Evolutionary conservation across 2,113 vertebrate species (phyloP).

Genomic region (Tragulus kanchil): DNA sequence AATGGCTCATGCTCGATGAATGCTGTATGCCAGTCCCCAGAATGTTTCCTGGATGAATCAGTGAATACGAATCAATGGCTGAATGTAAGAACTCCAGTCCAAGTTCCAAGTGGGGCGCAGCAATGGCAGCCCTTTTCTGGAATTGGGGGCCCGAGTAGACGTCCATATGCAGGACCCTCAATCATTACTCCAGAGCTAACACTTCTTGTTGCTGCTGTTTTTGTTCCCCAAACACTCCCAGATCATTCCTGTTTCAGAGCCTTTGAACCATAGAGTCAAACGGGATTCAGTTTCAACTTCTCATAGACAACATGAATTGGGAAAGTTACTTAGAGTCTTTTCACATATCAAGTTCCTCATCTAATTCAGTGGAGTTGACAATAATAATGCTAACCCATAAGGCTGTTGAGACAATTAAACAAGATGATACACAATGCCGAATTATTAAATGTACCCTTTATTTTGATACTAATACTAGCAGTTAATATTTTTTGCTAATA

Average conservation of each 20-base stretch:
- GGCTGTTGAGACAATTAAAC: background rate
- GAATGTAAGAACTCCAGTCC: background rate
- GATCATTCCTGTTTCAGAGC: background rate
- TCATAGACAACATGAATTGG: background rate
- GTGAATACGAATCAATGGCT: background rate
- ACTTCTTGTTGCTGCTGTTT: background rate
- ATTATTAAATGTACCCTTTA: background rate
- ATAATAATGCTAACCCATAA: background rate
- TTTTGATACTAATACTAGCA: background rate
- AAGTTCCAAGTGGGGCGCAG: background rate
- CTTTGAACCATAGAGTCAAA: background rate
- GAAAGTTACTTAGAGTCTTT: background rate
- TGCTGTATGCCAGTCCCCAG: background rate
- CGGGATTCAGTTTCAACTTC: background rate
- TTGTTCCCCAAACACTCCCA: background rate
- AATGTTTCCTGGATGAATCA: background rate
- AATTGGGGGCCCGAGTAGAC: background rate
- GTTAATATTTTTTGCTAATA: background rate
- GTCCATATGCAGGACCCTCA: background rate
- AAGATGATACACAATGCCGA: background rate
- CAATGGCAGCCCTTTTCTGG: background rate
- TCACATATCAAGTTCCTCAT: background rate
- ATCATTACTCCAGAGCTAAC: background rate
- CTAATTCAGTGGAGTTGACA: background rate
- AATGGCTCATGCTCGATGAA: rapidly evolving